Evolutionary conservation across 2,797 vertebrate species (phyloP).

Genomic region (Xenopus petersii): DNA sequence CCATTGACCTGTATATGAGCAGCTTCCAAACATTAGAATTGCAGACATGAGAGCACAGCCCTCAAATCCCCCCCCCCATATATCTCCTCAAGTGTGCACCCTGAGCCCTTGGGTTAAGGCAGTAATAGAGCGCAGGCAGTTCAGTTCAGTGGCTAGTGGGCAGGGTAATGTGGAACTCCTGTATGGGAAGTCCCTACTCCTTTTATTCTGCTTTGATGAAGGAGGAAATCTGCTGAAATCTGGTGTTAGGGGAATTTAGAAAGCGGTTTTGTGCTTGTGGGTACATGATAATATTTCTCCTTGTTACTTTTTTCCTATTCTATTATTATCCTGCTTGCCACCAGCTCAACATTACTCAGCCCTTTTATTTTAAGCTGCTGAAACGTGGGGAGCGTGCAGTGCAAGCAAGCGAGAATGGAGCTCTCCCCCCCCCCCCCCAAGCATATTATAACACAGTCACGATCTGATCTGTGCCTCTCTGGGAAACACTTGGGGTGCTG

Average conservation of each 20-base stretch:
- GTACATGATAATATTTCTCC: neutral
- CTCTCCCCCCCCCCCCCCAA: neutral
- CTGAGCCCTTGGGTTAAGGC: no score
- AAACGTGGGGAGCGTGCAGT: conserved; percentile 36
- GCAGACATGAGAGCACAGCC: neutral
- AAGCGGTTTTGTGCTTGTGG: no score
- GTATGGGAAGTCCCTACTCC: no score
- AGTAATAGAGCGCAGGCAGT: no score
- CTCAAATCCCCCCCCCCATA: no score
- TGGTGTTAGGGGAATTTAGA: no score
- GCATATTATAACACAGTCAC: conserved; percentile 7
- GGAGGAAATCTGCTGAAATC: no score
- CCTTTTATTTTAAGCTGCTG: conserved; percentile 35
- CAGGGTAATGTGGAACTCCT: no score
- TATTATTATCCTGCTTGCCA: conserved; percentile 19
- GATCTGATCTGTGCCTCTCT: neutral
- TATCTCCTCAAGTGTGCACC: no score
- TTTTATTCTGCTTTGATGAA: no score
- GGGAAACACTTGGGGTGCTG: neutral
- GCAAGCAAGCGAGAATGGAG: neutral
- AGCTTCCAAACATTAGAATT: neutral
- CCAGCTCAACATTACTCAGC: conserved; percentile 32
- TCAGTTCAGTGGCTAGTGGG: no score
- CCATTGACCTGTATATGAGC: neutral
- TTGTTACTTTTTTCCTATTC: neutral